Percentiles rank a stretch among this genome's conserved stretches.
Evolutionary conservation across 1,140 invertebrate species (phyloP).

Genomic region (Drosophila bipectinata): DNA sequence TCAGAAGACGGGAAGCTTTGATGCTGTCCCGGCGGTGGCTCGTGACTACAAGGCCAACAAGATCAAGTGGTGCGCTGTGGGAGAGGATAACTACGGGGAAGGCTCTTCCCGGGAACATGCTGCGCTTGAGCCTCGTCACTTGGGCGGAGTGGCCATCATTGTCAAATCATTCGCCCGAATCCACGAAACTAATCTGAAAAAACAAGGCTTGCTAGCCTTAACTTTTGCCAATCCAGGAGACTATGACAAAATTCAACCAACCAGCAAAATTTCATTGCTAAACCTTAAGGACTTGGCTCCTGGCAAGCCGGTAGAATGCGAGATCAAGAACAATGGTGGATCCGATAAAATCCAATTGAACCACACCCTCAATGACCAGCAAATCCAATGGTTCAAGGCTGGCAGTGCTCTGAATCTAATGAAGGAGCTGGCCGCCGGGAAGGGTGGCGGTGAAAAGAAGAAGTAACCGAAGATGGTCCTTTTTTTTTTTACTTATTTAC

Average conservation of each 20-base stretch:
- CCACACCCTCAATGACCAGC: conserved; percentile 97
- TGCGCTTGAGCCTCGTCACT: conserved; percentile 96
- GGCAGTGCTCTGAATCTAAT: conserved; percentile 99
- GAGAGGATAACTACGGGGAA: conserved; percentile 99
- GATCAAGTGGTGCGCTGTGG: conserved; percentile 96
- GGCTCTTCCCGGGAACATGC: conserved; percentile 97
- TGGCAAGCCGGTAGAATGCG: conserved; percentile 95
- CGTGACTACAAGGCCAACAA: conserved; percentile 96
- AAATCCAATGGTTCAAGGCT: conserved; percentile 99
- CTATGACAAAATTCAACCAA: conserved; percentile 98
- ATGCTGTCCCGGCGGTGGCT: conserved; percentile 96
- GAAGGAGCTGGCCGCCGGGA: conserved; percentile 89
- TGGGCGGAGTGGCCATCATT: conserved; percentile 98
- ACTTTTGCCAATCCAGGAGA: conserved; percentile 98
- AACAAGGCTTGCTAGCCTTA: conserved; percentile 98
- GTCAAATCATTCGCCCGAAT: conserved; percentile 99
- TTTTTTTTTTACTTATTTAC: background rate
- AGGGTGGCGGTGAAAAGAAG: background rate
- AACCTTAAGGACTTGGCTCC: conserved; percentile 93
- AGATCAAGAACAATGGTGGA: conserved; percentile 95
- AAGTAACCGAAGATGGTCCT: background rate
- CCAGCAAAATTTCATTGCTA: conserved; percentile 95
- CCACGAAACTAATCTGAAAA: conserved; percentile 99
- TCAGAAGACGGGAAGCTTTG: conserved; percentile 93
- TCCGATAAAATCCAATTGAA: conserved; percentile 94